Percentiles rank a stretch among this genome's conserved stretches.
Conservation (phyloP, 2,888 invertebrate species). For the Copidosoma aretas region DNA sequence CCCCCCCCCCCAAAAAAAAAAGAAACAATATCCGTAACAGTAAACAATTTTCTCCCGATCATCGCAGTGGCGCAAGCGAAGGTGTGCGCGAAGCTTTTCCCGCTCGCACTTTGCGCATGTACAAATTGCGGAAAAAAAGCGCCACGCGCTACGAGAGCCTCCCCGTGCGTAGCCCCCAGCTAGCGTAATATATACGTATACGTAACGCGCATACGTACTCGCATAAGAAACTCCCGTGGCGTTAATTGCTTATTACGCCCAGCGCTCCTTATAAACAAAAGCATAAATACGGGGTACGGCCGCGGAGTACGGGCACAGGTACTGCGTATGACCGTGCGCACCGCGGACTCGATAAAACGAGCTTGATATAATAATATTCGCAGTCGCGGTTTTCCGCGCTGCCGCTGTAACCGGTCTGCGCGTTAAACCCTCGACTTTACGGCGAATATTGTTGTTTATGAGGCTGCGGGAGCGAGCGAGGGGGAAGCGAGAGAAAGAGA, state of each 20-base stretch:
- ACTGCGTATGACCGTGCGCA: too few species aligned
- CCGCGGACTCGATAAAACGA: conserved; percentile 24
- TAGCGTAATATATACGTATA: too few species aligned
- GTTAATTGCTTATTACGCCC: conserved; percentile 34
- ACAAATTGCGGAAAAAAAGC: conserved; percentile 22
- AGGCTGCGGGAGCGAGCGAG: conserved; percentile 14
- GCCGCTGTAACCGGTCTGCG: conserved; percentile 23
- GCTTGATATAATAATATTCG: conserved; percentile 25
- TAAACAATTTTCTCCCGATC: too few species aligned
- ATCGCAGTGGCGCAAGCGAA: too few species aligned
- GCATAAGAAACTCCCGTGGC: not conserved
- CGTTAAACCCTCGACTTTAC: conserved; percentile 29
- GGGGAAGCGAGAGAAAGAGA: not conserved
- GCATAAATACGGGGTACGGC: conserved; percentile 30
- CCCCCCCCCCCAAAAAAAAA: too few species aligned
- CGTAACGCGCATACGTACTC: too few species aligned
- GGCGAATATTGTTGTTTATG: conserved; percentile 37
- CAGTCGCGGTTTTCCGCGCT: not conserved
- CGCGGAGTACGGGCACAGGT: too few species aligned
- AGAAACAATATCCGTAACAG: too few species aligned
- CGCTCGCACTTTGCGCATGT: too few species aligned
- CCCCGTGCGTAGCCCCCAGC: too few species aligned
- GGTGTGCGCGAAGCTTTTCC: too few species aligned
- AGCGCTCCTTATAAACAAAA: conserved; percentile 31
- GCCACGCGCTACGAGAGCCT: conserved; percentile 7